phyloP scores from a whole-genome alignment of 2,113 vertebrate genomes.

The Henicopernis longicauda region DNA sequence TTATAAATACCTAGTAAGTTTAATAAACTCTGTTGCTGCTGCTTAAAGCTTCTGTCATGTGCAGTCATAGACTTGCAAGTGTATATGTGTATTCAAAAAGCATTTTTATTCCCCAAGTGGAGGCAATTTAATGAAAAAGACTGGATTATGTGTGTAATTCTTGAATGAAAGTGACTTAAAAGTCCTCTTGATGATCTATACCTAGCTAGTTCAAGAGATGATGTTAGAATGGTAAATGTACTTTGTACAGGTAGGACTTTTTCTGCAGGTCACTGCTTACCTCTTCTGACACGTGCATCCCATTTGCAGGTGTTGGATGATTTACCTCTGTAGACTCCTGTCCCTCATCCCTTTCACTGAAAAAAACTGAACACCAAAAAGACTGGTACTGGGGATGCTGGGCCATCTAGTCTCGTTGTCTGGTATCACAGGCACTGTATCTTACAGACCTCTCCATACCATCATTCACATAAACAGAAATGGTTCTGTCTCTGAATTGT shows the following conservation, averaged over 20 bases:
- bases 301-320: background rate
- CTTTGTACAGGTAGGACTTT: background rate
- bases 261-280: background rate
- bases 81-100: background rate
- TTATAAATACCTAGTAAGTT: background rate
- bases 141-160: background rate
- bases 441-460: background rate
- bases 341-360: background rate
- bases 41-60: background rate
- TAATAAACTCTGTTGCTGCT: background rate
- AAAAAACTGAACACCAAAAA: background rate
- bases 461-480: background rate
- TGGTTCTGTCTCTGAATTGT: background rate
- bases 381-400: background rate
- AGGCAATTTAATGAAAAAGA: background rate
- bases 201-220: background rate
- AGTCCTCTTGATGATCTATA: background rate
- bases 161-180: background rate
- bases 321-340: background rate
- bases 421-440: background rate
- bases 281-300: background rate
- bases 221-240: background rate
- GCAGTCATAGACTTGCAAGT: background rate
- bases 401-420: background rate
- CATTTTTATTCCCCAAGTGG: background rate